Percentiles rank a stretch among this genome's conserved stretches.
phyloP scores from a whole-genome alignment of 2,113 vertebrate genomes.

The Eleginops maclovinus region DNA sequence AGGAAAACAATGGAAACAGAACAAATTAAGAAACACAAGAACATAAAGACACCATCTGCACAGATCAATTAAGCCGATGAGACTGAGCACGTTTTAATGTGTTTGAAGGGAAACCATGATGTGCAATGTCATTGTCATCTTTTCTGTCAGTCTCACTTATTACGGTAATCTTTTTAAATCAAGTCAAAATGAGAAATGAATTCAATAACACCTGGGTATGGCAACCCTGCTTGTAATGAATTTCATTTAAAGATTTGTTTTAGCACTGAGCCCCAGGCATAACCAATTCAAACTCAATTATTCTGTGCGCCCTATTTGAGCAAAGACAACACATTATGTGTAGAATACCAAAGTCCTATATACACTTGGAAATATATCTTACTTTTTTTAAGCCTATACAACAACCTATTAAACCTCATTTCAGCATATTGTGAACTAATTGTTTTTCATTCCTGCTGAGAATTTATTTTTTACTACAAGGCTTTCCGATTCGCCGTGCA shows the following conservation, averaged over 20 bases:
- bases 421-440: slow-evolving; percentile 46
- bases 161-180: slow-evolving; percentile 83
- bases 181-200: slow-evolving; percentile 84
- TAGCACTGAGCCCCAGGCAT: slow-evolving; percentile 84
- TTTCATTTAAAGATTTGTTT: slow-evolving; percentile 87
- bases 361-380: slow-evolving; percentile 60
- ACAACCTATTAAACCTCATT: slow-evolving; percentile 49
- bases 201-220: slow-evolving; percentile 84
- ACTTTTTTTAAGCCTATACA: slow-evolving; percentile 54
- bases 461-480: slow-evolving; percentile 52
- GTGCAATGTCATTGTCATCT: slow-evolving; percentile 76
- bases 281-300: slow-evolving; percentile 87
- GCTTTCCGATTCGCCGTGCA: slow-evolving; percentile 20
- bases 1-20: slow-evolving; percentile 60
- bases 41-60: slow-evolving; percentile 73
- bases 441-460: slow-evolving; percentile 52
- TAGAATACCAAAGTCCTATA: slow-evolving; percentile 72
- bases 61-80: slow-evolving; percentile 77
- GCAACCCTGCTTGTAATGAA: slow-evolving; percentile 83
- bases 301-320: slow-evolving; percentile 75
- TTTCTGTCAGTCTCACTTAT: slow-evolving; percentile 79
- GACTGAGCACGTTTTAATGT: slow-evolving; percentile 70
- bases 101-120: slow-evolving; percentile 77
- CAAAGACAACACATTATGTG: slow-evolving; percentile 79
- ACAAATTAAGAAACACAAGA: slow-evolving; percentile 42